Conservation (phyloP, 2,113 vertebrate species). For the Hassar affinis region DNA sequence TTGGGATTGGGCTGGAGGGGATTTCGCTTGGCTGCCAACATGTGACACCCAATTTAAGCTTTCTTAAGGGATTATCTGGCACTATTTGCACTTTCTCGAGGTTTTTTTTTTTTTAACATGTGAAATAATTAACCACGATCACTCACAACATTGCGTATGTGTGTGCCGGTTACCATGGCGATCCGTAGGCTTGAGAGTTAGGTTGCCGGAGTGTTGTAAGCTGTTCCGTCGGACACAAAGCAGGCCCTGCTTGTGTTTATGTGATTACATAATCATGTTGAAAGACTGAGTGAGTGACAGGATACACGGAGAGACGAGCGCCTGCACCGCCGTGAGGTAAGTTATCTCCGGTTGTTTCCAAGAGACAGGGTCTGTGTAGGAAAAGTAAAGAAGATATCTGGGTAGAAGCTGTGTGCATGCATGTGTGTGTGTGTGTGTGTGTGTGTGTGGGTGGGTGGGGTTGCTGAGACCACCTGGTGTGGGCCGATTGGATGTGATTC, state of each 20-base stretch:
- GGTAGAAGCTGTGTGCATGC: not conserved
- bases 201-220: not conserved
- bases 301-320: not conserved
- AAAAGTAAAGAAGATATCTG: not conserved
- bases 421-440: not conserved
- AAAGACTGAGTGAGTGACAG: constrained; percentile 25
- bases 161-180: not conserved
- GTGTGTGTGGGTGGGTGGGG: constrained; percentile 26
- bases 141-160: constrained; percentile 3
- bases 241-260: constrained; percentile 11
- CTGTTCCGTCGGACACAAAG: constrained; percentile 6
- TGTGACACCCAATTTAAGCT: not conserved
- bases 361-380: not conserved
- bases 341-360: not conserved
- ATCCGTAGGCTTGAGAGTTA: not conserved
- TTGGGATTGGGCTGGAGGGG: not conserved
- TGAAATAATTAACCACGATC: constrained; percentile 1
- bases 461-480: constrained; percentile 33
- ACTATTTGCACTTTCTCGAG: not conserved
- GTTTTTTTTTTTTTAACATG: not conserved
- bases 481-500: constrained; percentile 30
- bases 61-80: constrained; percentile 21
- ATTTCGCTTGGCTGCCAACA: not conserved
- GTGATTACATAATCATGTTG: constrained; percentile 24
- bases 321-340: not conserved